Conservation (phyloP, 2,888 invertebrate genomes). For the Hermaeophaga mercurialis region DNA sequence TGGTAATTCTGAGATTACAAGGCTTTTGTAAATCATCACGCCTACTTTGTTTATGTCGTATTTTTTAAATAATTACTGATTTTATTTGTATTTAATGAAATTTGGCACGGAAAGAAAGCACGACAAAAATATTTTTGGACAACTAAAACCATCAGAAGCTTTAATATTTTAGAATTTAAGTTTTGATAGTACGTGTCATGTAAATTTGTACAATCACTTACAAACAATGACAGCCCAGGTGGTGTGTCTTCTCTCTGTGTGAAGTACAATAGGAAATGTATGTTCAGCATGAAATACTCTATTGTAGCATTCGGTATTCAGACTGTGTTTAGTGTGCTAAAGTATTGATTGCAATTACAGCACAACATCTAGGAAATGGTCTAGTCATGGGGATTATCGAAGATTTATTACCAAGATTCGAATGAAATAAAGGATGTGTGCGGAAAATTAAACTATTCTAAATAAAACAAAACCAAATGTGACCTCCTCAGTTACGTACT, state of each 20-base stretch:
- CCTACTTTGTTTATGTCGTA: too few species aligned
- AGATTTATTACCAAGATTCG: slow-evolving; percentile 10
- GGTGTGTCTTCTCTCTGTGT: slow-evolving; percentile 33
- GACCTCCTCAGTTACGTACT: too few species aligned
- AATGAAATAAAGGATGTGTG: background rate
- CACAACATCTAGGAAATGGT: slow-evolving; percentile 16
- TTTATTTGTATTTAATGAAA: too few species aligned
- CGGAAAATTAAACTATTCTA: background rate
- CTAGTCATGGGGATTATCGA: slow-evolving; percentile 12
- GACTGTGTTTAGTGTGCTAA: slow-evolving; percentile 20
- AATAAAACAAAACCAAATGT: background rate
- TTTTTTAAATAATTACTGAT: too few species aligned
- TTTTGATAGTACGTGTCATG: slow-evolving; percentile 25
- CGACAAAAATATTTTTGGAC: slow-evolving; percentile 8
- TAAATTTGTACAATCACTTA: slow-evolving; percentile 31
- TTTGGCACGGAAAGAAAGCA: too few species aligned
- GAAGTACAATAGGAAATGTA: slow-evolving; percentile 33
- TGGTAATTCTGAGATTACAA: too few species aligned
- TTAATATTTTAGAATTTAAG: slow-evolving; percentile 14
- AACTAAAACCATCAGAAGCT: slow-evolving; percentile 6
- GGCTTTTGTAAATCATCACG: too few species aligned
- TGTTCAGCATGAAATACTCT: slow-evolving; percentile 26
- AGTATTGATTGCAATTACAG: slow-evolving; percentile 32
- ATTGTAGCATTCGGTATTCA: slow-evolving; percentile 27
- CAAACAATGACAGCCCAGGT: slow-evolving; percentile 35